Percentiles rank a stretch among this genome's conserved stretches.
Conservation (phyloP, 1,140 invertebrate species). For the Drosophila sproati region DNA sequence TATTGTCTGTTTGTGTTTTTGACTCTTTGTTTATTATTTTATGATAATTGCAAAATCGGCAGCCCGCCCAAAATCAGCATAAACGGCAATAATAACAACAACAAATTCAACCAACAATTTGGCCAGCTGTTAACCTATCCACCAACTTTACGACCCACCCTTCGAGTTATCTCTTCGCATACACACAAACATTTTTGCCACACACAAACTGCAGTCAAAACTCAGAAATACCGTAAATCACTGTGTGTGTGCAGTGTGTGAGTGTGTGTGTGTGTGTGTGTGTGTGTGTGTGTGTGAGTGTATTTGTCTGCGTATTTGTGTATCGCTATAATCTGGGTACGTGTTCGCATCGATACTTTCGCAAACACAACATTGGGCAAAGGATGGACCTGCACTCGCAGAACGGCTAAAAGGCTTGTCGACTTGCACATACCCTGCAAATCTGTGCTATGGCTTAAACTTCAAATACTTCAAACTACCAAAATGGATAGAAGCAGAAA, state of each 20-base stretch:
- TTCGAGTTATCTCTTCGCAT: slow-evolving; percentile 1
- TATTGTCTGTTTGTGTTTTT: slow-evolving; percentile 15
- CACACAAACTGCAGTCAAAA: slow-evolving; percentile 19
- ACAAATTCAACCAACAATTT: background rate
- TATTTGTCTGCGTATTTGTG: background rate
- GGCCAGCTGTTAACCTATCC: slow-evolving; percentile 20
- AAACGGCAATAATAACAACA: slow-evolving; percentile 21
- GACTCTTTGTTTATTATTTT: slow-evolving; percentile 44
- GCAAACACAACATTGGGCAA: slow-evolving; percentile 20
- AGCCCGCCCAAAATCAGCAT: slow-evolving; percentile 24
- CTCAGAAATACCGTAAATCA: slow-evolving; percentile 11
- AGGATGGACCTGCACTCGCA: slow-evolving; percentile 14
- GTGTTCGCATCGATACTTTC: slow-evolving; percentile 45
- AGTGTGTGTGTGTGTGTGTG: slow-evolving; percentile 6
- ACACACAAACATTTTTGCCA: slow-evolving; percentile 3
- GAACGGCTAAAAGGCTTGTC: slow-evolving; percentile 9
- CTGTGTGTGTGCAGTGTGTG: background rate
- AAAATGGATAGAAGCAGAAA: too few relatives aligned
- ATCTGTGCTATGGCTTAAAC: too few relatives aligned
- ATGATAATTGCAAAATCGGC: slow-evolving; percentile 44
- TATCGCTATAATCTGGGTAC: slow-evolving; percentile 61
- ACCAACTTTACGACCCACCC: background rate
- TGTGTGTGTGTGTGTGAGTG: background rate
- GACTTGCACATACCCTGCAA: slow-evolving; percentile 1
- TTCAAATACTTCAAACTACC: too few relatives aligned